A percentile compares a stretch with the other conserved stretches of the same genome.
Conservation (phyloP, 2,113 vertebrate species). For the Zosterops pallidus region DNA sequence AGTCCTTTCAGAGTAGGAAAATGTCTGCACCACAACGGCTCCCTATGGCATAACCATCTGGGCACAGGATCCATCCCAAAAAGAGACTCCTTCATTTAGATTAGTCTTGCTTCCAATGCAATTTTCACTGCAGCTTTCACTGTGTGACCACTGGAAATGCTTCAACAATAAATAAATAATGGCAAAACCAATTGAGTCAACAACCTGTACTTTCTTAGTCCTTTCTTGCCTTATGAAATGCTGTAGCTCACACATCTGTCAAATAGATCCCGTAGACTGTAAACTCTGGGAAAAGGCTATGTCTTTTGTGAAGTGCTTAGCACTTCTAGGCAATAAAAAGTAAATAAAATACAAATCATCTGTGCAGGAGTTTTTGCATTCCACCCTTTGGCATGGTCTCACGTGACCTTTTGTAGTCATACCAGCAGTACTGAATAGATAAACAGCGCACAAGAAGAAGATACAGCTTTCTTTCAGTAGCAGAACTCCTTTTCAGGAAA, state of each 20-base stretch:
- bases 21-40: background rate
- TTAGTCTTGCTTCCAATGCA: background rate
- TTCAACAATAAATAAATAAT: background rate
- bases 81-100: background rate
- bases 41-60: background rate
- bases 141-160: background rate
- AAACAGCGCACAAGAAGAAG: background rate
- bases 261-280: background rate
- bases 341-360: constrained; percentile 8
- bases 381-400: background rate
- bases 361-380: background rate
- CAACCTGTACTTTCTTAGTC: background rate
- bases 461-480: background rate
- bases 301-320: background rate
- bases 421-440: background rate
- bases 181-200: background rate
- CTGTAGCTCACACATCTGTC: constrained; percentile 22
- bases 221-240: constrained; percentile 23
- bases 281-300: background rate
- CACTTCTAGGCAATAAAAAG: background rate
- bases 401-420: background rate
- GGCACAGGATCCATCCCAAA: background rate
- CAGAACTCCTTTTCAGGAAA: background rate
- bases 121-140: background rate
- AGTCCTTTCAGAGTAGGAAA: background rate